Conservation (phyloP, 2,888 invertebrate species). For the Emmelina monodactyla region DNA sequence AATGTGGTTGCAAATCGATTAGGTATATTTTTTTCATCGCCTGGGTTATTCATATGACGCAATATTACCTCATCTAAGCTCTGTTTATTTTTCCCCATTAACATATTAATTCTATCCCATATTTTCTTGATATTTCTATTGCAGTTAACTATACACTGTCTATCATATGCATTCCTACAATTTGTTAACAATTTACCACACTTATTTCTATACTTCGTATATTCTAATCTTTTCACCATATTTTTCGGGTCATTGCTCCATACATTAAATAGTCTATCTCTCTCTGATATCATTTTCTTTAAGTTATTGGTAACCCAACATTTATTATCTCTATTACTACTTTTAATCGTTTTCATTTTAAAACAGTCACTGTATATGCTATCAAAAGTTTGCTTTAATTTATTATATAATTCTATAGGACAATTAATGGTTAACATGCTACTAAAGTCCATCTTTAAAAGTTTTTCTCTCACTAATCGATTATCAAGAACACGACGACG, state of each 20-base stretch:
- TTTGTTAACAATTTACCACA: too few species aligned
- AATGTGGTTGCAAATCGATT: constrained; percentile 1
- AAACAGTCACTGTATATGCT: not conserved
- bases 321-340: constrained; percentile 4
- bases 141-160: constrained; percentile 7
- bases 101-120: constrained; percentile 7
- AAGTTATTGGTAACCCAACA: not conserved
- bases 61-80: constrained; percentile 8
- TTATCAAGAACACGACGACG: constrained; percentile 4
- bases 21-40: not conserved
- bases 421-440: constrained; percentile 1
- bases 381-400: not conserved
- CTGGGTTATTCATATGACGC: not conserved
- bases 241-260: constrained; percentile 14
- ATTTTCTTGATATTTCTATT: constrained; percentile 8
- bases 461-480: constrained; percentile 7
- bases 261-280: too few species aligned
- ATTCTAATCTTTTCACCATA: constrained; percentile 13
- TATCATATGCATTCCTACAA: constrained; percentile 7
- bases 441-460: constrained; percentile 2
- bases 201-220: too few species aligned
- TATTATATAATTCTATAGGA: constrained; percentile 2
- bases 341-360: too few species aligned
- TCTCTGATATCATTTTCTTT: constrained; percentile 7
- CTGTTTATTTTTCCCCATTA: constrained; percentile 5